A percentile compares a stretch with the other conserved stretches of the same genome.
Conservation (phyloP, 1,140 invertebrate genomes). For the Cecropterus lyciades region DNA sequence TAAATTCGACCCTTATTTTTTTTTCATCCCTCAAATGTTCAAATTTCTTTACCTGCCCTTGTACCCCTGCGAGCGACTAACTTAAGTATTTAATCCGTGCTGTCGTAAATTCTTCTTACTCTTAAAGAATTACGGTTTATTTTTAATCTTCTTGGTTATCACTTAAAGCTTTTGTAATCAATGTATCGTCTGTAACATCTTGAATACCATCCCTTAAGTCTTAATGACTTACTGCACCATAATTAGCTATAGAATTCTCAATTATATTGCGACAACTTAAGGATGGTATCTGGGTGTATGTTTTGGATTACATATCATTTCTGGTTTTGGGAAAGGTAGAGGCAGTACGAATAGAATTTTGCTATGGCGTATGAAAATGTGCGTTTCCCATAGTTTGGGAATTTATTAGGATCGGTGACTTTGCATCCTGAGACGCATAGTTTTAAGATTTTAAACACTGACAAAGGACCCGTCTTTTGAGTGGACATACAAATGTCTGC, state of each 20-base stretch:
- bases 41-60: constrained; percentile 81
- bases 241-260: constrained; percentile 49
- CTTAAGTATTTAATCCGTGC: constrained; percentile 24
- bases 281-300: constrained; percentile 37
- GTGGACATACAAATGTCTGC: constrained; percentile 59
- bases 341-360: constrained; percentile 66
- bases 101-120: constrained; percentile 48
- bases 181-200: constrained; percentile 66
- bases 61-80: constrained; percentile 39
- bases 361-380: constrained; percentile 71
- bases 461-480: constrained; percentile 47
- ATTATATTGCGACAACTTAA: constrained; percentile 42
- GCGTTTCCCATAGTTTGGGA: constrained; percentile 71
- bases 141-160: constrained; percentile 27
- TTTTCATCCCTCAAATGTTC: constrained; percentile 80
- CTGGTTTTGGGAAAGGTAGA: constrained; percentile 5
- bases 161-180: constrained; percentile 48
- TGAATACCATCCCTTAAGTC: constrained; percentile 73
- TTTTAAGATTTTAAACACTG: constrained; percentile 66
- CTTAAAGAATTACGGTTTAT: constrained; percentile 7
- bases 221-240: constrained; percentile 67
- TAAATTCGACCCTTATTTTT: constrained; percentile 80
- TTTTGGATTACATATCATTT: constrained; percentile 42
- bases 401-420: constrained; percentile 75
- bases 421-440: constrained; percentile 50